Base-by-base conservation (phyloP, 2,888 invertebrate species). In the Margaritifera margaritifera region DNA sequence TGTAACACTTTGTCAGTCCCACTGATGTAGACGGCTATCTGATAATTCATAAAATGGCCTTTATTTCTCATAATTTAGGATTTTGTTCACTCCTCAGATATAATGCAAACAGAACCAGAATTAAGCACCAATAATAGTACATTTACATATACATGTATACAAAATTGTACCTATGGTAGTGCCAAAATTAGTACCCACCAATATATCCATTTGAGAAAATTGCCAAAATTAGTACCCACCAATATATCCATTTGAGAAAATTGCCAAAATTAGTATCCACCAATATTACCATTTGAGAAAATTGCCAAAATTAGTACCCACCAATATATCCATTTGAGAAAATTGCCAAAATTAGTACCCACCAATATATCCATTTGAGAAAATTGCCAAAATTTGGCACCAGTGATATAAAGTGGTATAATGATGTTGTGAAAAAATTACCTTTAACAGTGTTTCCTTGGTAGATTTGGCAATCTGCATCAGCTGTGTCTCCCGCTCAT, bases 401-500 rank as follows among this genome's bases (percentile, higher is more conserved):
- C 18, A 8, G n/a, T 42, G 20, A 42, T 42, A 61, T 51, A 61
- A 11, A 50, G n/a, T n/a, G 50, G 51, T 61, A 51, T 61, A 42
- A 11, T 15, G n/a, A 27, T 60, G 3, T 15, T 57, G 22, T 24
- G n/a, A 22, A 3, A 25, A 50, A 59, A 56, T 25, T 54, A 81
- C 81, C 74, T 76, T 68, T 24, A 66, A 56, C 20, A 81, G 66
- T 15, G 77, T 57, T 19, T 79, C 75, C 27, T 78, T 70, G 62
- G 80, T 77, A 27, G 68, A 66, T 62, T 75, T 69, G 6, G 82
- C 70, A 60, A 72, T 78, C 24, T 76, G 71, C 31, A 79, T 74
- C n/a, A 82, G 64, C 25, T 73, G 53, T 8, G 64, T 66, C 66
- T 83, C 81, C 56, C 68, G 68, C 50, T 79, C 78, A 64, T 76